These are phyloP conservation scores for Microhierax caerulescens DNA, from an alignment of 2,797 vertebrate species.

Conservation along the genomic window DNA sequence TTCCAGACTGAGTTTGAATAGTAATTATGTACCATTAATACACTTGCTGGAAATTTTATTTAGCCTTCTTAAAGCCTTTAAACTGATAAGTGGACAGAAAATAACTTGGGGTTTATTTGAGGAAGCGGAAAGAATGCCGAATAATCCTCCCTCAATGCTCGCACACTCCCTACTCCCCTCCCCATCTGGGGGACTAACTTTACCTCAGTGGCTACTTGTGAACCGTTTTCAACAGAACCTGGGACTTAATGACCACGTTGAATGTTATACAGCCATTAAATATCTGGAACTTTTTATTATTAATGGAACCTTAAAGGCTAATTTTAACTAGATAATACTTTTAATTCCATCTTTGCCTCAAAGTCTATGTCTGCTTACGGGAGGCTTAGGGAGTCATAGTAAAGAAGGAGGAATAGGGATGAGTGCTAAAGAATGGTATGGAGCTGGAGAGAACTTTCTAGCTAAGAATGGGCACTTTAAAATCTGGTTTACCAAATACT, in stretches of 20 bases:
- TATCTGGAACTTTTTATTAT: not conserved
- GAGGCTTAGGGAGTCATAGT: not conserved
- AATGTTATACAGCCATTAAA: not conserved
- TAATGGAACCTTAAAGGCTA: not conserved
- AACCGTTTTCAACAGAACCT: not conserved
- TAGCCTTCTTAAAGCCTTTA: not conserved
- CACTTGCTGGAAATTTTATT: not conserved
- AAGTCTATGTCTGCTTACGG: not conserved
- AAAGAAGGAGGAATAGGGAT: not conserved
- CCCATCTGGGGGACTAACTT: not conserved
- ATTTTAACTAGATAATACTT: not conserved
- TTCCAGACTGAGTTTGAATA: not conserved
- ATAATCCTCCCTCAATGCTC: not conserved
- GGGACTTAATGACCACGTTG: not conserved
- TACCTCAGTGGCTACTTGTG: not conserved
- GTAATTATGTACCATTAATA: not conserved
- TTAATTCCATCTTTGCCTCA: not conserved
- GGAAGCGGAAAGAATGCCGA: not conserved
- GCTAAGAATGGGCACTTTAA: not conserved
- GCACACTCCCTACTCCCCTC: rapidly evolving
- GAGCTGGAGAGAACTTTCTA: not conserved
- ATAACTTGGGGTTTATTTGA: not conserved
- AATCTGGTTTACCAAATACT: not conserved
- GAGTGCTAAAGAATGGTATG: not conserved
- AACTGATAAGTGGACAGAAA: not conserved